phyloP scores from a whole-genome alignment of 2,888 invertebrate genomes.

The Eupithecia dodoneata region DNA sequence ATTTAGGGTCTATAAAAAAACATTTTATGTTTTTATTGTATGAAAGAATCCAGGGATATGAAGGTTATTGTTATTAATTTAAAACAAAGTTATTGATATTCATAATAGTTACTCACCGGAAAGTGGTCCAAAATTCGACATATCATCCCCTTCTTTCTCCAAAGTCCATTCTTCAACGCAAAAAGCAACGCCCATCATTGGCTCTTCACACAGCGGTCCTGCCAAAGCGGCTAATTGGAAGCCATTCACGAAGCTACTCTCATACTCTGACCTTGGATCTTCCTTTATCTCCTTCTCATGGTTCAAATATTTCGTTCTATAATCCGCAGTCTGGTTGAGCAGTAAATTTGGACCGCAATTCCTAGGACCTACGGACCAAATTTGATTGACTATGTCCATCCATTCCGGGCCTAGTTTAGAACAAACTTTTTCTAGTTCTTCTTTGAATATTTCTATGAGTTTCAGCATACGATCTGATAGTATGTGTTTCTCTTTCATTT shows the following conservation, averaged over 20 bases:
- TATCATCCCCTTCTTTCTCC: slow-evolving; percentile 71
- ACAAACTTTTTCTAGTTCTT: slow-evolving; percentile 85
- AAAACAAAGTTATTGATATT: not conserved
- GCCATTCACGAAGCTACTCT: slow-evolving; percentile 93
- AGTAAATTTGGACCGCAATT: slow-evolving; percentile 95
- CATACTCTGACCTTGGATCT: slow-evolving; percentile 86
- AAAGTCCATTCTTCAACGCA: slow-evolving; percentile 93
- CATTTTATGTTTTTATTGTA: too few species aligned
- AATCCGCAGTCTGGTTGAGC: slow-evolving; percentile 90
- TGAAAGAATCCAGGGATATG: too few species aligned
- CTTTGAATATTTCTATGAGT: slow-evolving; percentile 77
- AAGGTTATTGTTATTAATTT: not conserved
- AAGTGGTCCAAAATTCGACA: slow-evolving; percentile 78
- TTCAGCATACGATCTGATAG: slow-evolving; percentile 75
- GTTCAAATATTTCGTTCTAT: slow-evolving; percentile 75
- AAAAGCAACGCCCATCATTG: slow-evolving; percentile 97
- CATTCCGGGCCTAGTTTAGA: slow-evolving; percentile 82
- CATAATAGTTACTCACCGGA: slow-evolving; percentile 70
- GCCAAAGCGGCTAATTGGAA: slow-evolving; percentile 93
- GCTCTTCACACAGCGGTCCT: slow-evolving; percentile 98
- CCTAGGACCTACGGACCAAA: slow-evolving; percentile 97
- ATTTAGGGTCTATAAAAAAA: too few species aligned
- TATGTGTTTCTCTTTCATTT: slow-evolving; percentile 61
- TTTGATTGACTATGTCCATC: slow-evolving; percentile 83
- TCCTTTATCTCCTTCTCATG: slow-evolving; percentile 69